Conservation (phyloP, 1,140 invertebrate genomes). For the Listronotus bonariensis region DNA sequence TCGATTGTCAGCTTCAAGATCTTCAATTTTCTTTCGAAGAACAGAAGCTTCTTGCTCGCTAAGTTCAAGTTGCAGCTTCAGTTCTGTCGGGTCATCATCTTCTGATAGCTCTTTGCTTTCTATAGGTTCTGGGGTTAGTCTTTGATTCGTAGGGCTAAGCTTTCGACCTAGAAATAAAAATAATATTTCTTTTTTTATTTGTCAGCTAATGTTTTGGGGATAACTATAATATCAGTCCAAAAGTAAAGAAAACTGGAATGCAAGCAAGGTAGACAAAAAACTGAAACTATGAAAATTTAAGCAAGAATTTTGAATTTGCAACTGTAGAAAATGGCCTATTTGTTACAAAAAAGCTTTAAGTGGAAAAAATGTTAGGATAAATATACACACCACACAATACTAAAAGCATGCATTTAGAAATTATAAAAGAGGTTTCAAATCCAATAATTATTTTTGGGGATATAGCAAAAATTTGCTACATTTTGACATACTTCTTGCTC, state of each 20-base stretch:
- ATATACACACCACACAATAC: slow-evolving; percentile 7
- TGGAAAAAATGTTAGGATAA: slow-evolving; percentile 5
- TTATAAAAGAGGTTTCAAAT: slow-evolving; percentile 2
- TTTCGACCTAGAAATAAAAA: slow-evolving; percentile 60
- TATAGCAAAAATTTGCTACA: background rate
- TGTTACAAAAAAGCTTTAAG: slow-evolving; percentile 11
- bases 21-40: slow-evolving; percentile 80
- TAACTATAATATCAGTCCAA: no score
- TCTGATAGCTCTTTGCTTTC: slow-evolving; percentile 74
- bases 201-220: no score
- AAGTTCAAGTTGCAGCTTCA: slow-evolving; percentile 82
- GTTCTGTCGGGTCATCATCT: slow-evolving; percentile 75
- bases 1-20: slow-evolving; percentile 80
- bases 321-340: slow-evolving; percentile 63
- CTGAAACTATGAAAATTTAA: slow-evolving; percentile 30
- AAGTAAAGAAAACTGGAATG: background rate
- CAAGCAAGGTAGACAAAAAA: background rate
- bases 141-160: slow-evolving; percentile 64
- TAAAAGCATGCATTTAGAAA: slow-evolving; percentile 17
- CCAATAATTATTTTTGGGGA: background rate
- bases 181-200: no score
- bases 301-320: slow-evolving; percentile 38
- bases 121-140: slow-evolving; percentile 66
- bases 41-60: slow-evolving; percentile 86
- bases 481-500: slow-evolving; percentile 72